Base-by-base conservation (phyloP, 2,797 vertebrate species). In the Loriculus beryllinus region DNA sequence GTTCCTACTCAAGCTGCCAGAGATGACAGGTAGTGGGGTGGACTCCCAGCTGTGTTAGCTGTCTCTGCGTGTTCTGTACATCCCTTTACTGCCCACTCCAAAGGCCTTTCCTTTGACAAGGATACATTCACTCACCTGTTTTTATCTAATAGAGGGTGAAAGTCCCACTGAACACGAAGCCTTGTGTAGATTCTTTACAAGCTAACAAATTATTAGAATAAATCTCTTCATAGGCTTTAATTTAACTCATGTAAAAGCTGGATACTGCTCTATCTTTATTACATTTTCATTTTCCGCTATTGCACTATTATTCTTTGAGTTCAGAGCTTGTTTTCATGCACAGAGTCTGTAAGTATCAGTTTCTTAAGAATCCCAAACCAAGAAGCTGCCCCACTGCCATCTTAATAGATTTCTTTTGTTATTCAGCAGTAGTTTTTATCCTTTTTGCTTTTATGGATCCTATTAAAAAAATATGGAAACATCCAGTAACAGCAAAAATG, bases 1-100 rank as follows among this genome's bases (percentile, higher is more conserved):
- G 6, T 12, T 72, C 43, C n/a, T 70, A 17, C 13, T 40, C 12
- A 14, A 54, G 40, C 40, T 93, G 71, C 20, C 40, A 42, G 56
- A 56, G 16, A 2, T 13, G 23, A n/a, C 60, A 82, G 60, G 51
- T 82, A 71, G 23, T 42, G 0, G 3, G 12, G 23, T 0, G 0
- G 43, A 40, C 28, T 86, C 33, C n/a, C n/a, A 26, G 28, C 57
- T 70, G 25, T 21, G n/a, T 56, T 67, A 52, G 59, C 25, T 68
- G 28, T 21, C 43, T 76, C 35, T 86, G 42, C 43, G 37, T 52
- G 12, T 42, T 17, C 1, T 39, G 6, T 14, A 29, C 16, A 12
- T 47, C 35, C 1, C 0, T 37, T 88, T 63, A 14, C 37, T 56
- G 11, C 22, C 69, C 11, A 35, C 29, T 18, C 33, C 37, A 37